Percentiles rank a stretch among this genome's conserved stretches.
These are phyloP conservation scores for Sapajus apella DNA, from an alignment of 2,113 vertebrate species.

Conservation along the genomic window DNA sequence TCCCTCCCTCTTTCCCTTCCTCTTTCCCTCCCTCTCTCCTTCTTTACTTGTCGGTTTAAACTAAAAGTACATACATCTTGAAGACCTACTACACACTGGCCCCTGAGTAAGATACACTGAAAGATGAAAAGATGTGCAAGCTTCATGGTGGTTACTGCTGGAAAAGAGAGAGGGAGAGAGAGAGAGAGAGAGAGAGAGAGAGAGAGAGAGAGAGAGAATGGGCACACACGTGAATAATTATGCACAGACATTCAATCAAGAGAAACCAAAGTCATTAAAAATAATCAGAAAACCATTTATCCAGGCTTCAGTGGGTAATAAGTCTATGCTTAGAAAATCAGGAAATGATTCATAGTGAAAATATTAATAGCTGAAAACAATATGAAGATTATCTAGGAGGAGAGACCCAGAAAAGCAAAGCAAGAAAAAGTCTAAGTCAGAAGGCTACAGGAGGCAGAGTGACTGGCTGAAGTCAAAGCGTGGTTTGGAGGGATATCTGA, in stretches of 20 bases:
- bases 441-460: neutral
- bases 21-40: neutral
- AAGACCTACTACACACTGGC: neutral
- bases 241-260: neutral
- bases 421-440: neutral
- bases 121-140: neutral
- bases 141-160: fast-evolving
- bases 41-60: neutral
- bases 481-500: neutral
- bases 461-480: neutral
- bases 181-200: neutral
- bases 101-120: neutral
- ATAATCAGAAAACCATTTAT: neutral
- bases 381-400: neutral
- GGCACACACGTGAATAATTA: neutral
- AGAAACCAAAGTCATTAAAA: neutral
- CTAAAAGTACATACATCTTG: neutral
- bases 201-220: neutral
- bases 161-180: no score
- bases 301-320: neutral
- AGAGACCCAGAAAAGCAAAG: neutral
- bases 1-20: fast-evolving
- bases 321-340: neutral
- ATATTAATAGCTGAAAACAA: neutral
- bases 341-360: neutral